These are phyloP conservation scores for Dynastes hyllus DNA, from an alignment of 2,888 invertebrate genomes.

Conservation along the genomic window DNA sequence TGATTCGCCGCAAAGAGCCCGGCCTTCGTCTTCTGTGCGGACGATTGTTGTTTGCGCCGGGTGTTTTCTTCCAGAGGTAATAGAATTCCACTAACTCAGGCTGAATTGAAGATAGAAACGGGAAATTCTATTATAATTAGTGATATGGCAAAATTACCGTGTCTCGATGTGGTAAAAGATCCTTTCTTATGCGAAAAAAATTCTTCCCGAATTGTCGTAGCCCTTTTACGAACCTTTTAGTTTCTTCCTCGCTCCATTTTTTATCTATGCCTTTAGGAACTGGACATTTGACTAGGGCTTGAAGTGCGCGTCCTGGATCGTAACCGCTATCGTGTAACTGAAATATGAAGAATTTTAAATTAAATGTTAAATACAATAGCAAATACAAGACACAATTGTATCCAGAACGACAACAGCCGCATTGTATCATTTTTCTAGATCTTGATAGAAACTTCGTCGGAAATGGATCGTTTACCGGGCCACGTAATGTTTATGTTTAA, in stretches of 20 bases:
- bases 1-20: constrained; percentile 89
- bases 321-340: constrained; percentile 96
- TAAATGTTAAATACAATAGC: no score
- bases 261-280: constrained; percentile 98
- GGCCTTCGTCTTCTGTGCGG: constrained; percentile 93
- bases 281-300: constrained; percentile 97
- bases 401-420: no score
- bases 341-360: constrained; percentile 55
- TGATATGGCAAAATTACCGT: constrained; percentile 75
- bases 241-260: constrained; percentile 98
- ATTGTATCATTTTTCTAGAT: no score
- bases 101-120: constrained; percentile 67
- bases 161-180: constrained; percentile 96
- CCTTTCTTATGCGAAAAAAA: constrained; percentile 97
- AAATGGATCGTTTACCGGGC: no score
- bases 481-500: no score
- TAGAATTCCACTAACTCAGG: constrained; percentile 98
- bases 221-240: constrained; percentile 98
- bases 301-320: constrained; percentile 96
- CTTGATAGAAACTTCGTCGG: no score
- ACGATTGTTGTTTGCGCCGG: constrained; percentile 96
- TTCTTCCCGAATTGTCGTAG: constrained; percentile 99
- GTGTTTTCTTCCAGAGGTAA: constrained; percentile 99
- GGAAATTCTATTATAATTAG: neutral
- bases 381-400: no score